A percentile compares a stretch with the other conserved stretches of the same genome.
These are phyloP conservation scores for Catajapyx aquilonaris DNA, from an alignment of 1,140 invertebrate genomes.

Conservation along the genomic window DNA sequence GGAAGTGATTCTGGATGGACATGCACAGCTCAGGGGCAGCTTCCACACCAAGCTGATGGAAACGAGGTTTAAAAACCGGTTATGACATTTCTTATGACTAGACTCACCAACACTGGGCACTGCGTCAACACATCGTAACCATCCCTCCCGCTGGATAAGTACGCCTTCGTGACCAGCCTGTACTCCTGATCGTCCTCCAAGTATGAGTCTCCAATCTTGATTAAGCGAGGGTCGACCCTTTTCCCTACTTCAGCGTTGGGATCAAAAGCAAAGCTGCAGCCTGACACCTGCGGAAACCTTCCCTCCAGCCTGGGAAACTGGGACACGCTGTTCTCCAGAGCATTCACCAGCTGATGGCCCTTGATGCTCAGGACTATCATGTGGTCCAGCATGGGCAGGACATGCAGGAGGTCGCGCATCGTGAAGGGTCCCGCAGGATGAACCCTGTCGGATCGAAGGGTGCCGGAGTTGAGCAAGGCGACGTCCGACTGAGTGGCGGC, in stretches of 20 bases:
- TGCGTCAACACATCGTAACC: constrained; percentile 60
- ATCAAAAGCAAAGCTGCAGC: constrained; percentile 66
- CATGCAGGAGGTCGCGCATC: constrained; percentile 54
- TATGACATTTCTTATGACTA: constrained; percentile 1
- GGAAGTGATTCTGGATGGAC: constrained; percentile 70
- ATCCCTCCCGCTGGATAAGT: constrained; percentile 56
- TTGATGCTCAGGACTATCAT: constrained; percentile 44
- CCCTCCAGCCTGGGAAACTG: constrained; percentile 62
- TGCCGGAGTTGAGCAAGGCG: constrained; percentile 70
- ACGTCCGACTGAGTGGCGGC: constrained; percentile 62
- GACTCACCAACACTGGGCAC: constrained; percentile 42
- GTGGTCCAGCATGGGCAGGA: constrained; percentile 66
- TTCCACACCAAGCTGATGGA: constrained; percentile 47
- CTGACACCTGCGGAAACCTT: constrained; percentile 58
- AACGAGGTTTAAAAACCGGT: constrained; percentile 2
- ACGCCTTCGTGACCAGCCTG: constrained; percentile 58
- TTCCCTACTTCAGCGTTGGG: constrained; percentile 42
- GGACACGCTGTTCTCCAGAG: constrained; percentile 58
- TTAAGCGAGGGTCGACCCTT: constrained; percentile 42
- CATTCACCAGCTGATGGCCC: too few relatives aligned
- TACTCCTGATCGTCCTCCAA: constrained; percentile 48
- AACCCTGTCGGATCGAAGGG: constrained; percentile 51
- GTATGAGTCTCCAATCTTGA: constrained; percentile 67
- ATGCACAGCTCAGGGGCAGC: constrained; percentile 59
- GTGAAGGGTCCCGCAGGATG: constrained; percentile 60